A percentile compares a stretch with the other conserved stretches of the same genome.
These are phyloP conservation scores for Micromesistius poutassou DNA, from an alignment of 2,797 vertebrate genomes.

Conservation along the genomic window DNA sequence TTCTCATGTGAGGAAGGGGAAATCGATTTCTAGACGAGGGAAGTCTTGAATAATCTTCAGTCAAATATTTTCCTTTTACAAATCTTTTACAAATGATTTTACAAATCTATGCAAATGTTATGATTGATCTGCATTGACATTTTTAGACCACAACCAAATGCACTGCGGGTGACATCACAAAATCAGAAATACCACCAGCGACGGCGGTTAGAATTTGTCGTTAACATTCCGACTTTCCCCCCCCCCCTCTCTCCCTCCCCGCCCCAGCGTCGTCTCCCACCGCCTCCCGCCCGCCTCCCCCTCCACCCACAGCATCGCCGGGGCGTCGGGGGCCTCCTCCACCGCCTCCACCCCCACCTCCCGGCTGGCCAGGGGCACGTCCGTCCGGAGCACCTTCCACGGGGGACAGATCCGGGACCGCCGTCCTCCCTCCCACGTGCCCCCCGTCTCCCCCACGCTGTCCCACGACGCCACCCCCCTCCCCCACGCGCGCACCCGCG, in stretches of 20 bases:
- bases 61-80: neutral
- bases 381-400: conserved; percentile 90
- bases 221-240: neutral
- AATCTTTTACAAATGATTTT: too few species aligned
- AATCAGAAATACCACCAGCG: neutral
- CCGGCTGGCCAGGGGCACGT: conserved; percentile 85
- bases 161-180: neutral
- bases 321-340: conserved; percentile 68
- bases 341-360: conserved; percentile 75
- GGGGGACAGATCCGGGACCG: conserved; percentile 89
- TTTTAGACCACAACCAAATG: neutral
- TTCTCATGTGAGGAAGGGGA: too few species aligned
- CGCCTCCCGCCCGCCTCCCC: conserved; percentile 84
- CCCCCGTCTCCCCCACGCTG: conserved; percentile 81
- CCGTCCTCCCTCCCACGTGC: conserved; percentile 77
- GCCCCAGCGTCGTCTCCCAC: conserved; percentile 73
- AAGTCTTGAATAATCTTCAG: neutral
- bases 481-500: conserved; percentile 76
- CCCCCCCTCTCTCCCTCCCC: neutral
- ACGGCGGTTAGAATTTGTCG: neutral
- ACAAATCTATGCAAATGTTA: too few species aligned
- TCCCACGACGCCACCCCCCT: conserved; percentile 81
- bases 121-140: too few species aligned
- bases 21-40: too few species aligned
- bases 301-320: conserved; percentile 88